Conservation (phyloP, 2,113 vertebrate species). For the Pelodiscus sinensis region DNA sequence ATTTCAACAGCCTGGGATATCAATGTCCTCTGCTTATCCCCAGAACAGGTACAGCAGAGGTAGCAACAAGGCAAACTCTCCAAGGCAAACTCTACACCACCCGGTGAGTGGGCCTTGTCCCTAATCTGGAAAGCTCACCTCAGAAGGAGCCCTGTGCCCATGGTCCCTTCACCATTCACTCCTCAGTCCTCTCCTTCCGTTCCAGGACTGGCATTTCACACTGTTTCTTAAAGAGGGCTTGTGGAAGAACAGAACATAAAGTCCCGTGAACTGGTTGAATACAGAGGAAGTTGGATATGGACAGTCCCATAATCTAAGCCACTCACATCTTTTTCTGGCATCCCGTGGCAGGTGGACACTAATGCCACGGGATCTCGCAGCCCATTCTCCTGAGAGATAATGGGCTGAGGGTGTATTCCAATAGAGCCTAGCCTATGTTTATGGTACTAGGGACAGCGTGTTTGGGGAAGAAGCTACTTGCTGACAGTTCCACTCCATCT, state of each 20-base stretch:
- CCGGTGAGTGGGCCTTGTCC: background rate
- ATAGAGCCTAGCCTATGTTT: background rate
- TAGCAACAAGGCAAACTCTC: background rate
- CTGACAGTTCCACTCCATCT: background rate
- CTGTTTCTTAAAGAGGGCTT: background rate
- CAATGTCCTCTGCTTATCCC: background rate
- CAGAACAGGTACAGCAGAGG: background rate
- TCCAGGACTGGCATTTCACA: background rate
- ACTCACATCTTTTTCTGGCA: background rate
- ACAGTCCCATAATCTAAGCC: background rate
- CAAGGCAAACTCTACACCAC: background rate
- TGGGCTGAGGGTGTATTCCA: background rate
- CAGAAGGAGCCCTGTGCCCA: background rate
- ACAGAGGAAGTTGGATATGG: background rate
- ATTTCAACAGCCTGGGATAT: background rate
- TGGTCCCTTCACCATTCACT: background rate
- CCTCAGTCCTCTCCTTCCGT: background rate
- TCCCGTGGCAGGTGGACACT: background rate
- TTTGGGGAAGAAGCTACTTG: background rate
- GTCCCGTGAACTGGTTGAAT: background rate
- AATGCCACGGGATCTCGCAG: background rate
- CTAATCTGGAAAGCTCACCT: background rate
- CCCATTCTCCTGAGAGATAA: background rate
- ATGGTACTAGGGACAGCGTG: rapidly evolving
- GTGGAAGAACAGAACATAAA: background rate